These are phyloP conservation scores for Trichacis sp. DNA, from an alignment of 2,888 invertebrate genomes.

Conservation along the genomic window DNA sequence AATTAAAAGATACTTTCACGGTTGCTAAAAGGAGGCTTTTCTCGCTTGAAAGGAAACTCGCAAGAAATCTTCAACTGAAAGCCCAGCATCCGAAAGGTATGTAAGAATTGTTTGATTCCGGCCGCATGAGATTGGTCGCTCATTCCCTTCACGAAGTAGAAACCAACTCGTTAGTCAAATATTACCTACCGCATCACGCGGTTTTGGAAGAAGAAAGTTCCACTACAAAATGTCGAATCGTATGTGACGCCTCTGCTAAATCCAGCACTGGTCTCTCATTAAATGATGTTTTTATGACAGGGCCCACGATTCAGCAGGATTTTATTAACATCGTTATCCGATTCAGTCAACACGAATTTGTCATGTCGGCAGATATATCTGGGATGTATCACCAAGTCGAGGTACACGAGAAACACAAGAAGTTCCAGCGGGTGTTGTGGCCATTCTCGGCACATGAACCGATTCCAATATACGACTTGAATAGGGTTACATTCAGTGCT, in stretches of 20 bases:
- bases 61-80: constrained; percentile 3
- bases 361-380: constrained; percentile 52
- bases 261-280: constrained; percentile 45
- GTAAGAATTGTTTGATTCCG: constrained; percentile 34
- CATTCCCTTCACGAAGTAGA: not conserved
- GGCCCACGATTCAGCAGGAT: constrained; percentile 48
- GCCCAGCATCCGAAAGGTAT: constrained; percentile 10
- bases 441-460: constrained; percentile 17
- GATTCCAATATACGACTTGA: constrained; percentile 29
- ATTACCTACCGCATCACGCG: constrained; percentile 55
- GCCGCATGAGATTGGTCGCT: constrained; percentile 30
- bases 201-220: constrained; percentile 46
- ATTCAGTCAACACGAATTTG: constrained; percentile 44
- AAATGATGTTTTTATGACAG: constrained; percentile 49
- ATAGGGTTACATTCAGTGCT: constrained; percentile 48
- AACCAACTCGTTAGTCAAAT: constrained; percentile 5
- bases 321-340: constrained; percentile 44
- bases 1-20: constrained; percentile 8
- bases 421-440: constrained; percentile 54
- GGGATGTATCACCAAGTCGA: constrained; percentile 53
- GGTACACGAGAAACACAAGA: constrained; percentile 34
- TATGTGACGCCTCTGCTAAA: constrained; percentile 54
- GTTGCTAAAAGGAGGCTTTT: constrained; percentile 14
- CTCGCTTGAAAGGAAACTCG: constrained; percentile 10
- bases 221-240: constrained; percentile 52